phyloP scores from a whole-genome alignment of 30 jellyfish, hydroid and myxozoan species.

The Cassiopea andromeda region DNA sequence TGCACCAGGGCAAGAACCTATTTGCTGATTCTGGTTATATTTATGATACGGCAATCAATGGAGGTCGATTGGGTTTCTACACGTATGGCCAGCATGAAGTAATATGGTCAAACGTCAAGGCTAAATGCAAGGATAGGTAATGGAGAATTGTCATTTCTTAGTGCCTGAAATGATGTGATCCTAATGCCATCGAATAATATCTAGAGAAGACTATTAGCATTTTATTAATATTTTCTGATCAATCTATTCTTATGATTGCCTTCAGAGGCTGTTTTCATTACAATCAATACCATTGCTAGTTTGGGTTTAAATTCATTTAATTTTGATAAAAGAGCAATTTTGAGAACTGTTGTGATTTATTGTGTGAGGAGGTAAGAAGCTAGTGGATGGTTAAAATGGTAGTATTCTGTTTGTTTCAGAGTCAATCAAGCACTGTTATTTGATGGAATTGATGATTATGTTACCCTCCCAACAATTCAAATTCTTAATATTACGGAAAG shows the following conservation, averaged over 20 bases:
- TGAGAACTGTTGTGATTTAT: too few species aligned
- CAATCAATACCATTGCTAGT: too few species aligned
- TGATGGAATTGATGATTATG: conserved; percentile 77
- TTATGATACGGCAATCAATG: conserved; percentile 76
- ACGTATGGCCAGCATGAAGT: conserved; percentile 89
- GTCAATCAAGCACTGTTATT: conserved; percentile 79
- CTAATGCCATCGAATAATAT: too few species aligned
- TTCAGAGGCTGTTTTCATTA: too few species aligned
- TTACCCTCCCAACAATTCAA: conserved; percentile 67
- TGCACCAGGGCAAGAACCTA: conserved; percentile 62
- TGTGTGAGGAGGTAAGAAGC: too few species aligned
- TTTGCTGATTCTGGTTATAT: conserved; percentile 89
- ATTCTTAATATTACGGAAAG: conserved; percentile 64
- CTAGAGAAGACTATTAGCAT: too few species aligned
- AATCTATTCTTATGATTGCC: too few species aligned
- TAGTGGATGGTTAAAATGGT: too few species aligned
- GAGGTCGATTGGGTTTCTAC: conserved; percentile 91
- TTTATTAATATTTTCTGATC: too few species aligned
- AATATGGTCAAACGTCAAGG: conserved; percentile 83
- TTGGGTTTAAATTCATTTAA: too few species aligned
- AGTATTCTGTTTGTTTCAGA: conserved; percentile 34
- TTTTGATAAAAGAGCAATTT: too few species aligned
- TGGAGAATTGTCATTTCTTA: neutral
- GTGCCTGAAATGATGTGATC: neutral
- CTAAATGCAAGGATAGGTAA: conserved; percentile 78